Base-by-base conservation (phyloP, 2,113 vertebrate species). In the Neodontobutis hainanensis region DNA sequence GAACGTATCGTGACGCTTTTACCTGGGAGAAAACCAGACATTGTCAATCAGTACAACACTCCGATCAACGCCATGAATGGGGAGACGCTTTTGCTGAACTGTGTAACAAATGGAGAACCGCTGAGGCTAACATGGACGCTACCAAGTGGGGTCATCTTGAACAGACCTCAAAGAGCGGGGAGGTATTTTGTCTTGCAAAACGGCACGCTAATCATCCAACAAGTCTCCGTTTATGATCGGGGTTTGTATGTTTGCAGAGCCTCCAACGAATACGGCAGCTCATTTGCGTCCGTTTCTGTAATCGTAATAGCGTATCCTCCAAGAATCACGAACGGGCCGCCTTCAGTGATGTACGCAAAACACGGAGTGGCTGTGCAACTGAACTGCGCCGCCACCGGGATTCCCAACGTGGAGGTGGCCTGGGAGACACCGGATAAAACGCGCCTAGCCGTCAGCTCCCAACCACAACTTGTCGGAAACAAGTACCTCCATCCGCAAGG, bases 401-500 rank as follows among this genome's bases (percentile, higher is more conserved):
- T 92, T 49, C 96, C 97, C 10, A 93, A 84, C 52, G 92, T 92
- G 4, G 94, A 95, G 79, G 82, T 98, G 15, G 91, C 91, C 0
- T 98, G 97, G 97, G 95, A 96, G 44, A 93, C 96, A 5, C 96
- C 97, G 0, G 95, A 94, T 68, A 92, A 90, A 75, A 91, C 88
- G 0, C 92, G 88, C 9, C 68, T 98, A 76, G 89, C 84, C 3
- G 91, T 92, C 2, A 90, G 88, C 49, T n/a, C 88, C 1, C 93
- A 95, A 10, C 94, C 95, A 0, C 95, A 94, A 0, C 82, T 95
- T 1, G 94, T 93, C 34, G 96, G 95, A 42, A 95, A 96, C 87
- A 93, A 95, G 76, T 94, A 94, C 74, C 90, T 98, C 2, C 94
- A 97, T 49, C 94, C 96, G 0, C 94, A 95, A 77, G 97, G 96